Evolutionary conservation across 2,888 invertebrate genomes (phyloP), one percentile per base, ranked within the genome.

Genomic region (Andrena camellia): DNA sequence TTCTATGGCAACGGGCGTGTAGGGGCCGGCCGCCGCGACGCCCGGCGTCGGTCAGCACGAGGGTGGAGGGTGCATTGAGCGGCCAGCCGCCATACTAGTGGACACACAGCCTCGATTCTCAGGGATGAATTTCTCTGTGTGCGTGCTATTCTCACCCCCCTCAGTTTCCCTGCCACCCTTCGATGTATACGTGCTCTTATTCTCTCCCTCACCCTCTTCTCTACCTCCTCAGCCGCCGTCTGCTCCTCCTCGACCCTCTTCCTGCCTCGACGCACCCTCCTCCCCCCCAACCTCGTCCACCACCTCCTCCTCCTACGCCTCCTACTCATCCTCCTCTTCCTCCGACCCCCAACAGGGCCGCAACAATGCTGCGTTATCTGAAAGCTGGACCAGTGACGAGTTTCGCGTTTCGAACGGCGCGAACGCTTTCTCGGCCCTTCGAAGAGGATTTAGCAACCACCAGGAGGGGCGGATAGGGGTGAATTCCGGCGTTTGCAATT

Each of bases 1-100:
- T 90, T 86, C 93, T 90, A 92, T 93, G 91, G 93, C 89, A 92
- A 93, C 93, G 90, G 91, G 90, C 91, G 93, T 90, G 91, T 92
- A 91, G 93, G 93, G 92, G 92, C 92, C 90, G 93, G 93, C 90
- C 90, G 90, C 91, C 92, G 93, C 92, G 92, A 92, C 93, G 93
- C 92, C 91, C 91, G 92, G 92, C 92, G 92, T 92, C 93, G 93
- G 93, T 93, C 93, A 93, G 93, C 91, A 88, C 86, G 90, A 76
- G 77, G 85, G 79, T 73, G 83, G 86, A 87, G 85, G 90, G 93
- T 91, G 91, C 92, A 92, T 91, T 90, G 92, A 92, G 92, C 92
- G 90, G 91, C 90, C 90, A 89, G 92, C 93, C 92, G 92, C 93
- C 93, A 93, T 93, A 91, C 93, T 92, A 92, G 93, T 93, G 93